Base-by-base conservation (phyloP, 2,113 vertebrate species). In the Brevimyrus niger region DNA sequence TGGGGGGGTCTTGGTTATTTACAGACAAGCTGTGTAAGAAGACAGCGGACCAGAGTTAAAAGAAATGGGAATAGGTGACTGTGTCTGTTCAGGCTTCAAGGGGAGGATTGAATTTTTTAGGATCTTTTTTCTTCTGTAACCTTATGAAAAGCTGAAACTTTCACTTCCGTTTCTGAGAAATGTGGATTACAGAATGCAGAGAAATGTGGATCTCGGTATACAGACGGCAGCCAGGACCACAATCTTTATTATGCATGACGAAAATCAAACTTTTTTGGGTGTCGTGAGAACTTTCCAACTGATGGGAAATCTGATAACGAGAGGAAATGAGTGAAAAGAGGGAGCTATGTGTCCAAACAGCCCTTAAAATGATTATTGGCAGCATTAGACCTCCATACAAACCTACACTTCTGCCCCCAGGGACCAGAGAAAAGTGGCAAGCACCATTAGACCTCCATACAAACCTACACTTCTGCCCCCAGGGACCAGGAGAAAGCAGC, bases 401-500 rank as follows among this genome's bases (percentile, higher is more conserved):
- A 91, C 89, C 88, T 92, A 73, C 88, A 91, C 89, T 13, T 89
- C 65, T 90, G 55, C 88, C 91, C 94, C 90, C 89, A n/a, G 89
- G 90, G 90, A 93, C 91, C 53, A 92, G 87, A 89, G 91, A 91
- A 91, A 94, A 93, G 92, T 89, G 87, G 48, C 21, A 87, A n/a
- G n/a, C 92, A 90, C 1, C 88, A 91, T 90, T 89, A 89, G 86
- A 89, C 93, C 94, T 93, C 92, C 92, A 92, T 87, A 90, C 90
- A 83, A 85, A 91, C 89, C 88, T 92, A 73, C 88, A 91, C 89
- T 13, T 89, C 65, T 90, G 55, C 88, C 91, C 94, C 90, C 89
- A n/a, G 89, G 90, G 90, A 93, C 91, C 53, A 92, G 87, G 90
- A 91, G 92, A 91, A 94, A 93, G 92, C 89, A 86, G 48, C 21